Base-by-base conservation (phyloP, 2,888 invertebrate species). In the Chymomyza fuscimana region DNA sequence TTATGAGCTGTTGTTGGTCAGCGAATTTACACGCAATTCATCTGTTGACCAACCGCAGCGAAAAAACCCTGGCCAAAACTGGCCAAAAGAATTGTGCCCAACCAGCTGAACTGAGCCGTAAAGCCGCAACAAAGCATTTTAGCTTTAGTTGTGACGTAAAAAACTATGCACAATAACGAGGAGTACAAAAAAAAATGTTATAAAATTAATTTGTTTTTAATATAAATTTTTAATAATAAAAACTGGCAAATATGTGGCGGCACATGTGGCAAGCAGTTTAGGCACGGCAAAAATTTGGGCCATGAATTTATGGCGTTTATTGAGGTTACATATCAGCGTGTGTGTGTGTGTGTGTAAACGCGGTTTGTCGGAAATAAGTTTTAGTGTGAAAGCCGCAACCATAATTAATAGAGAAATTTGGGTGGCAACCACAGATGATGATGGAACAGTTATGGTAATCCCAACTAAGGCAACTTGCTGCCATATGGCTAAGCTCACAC, bases 331-430 rank as follows among this genome's bases (percentile, higher is more conserved):
- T 19, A 36, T 16, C 15, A 3, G 12, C 1, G 9, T 59, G 52
- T 63, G 40, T 51, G 19, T 52, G 63, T 36, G 51, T 36, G 36
- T 29, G 22, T 65, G 56, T 32, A 58, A 36, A 9, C 36, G 36
- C 36, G 19, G 12, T 29, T 56, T n/a, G 29, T 5, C 10, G 25
- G 59, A 59, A 59, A 59, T 25, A 40, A 32, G 16, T 36, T 56
- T 70, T 67, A 61, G 73, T 59, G 73, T 71, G 52, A 65, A 63
- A 73, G 65, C 73, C 71, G 65, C 73, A 59, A 67, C 71, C 73
- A 71, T 73, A 71, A 73, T 73, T 73, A 73, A 71, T 71, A 65
- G 67, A 67, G 65, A 12, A 60, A 52, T 66, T 62, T 64, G 54
- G 54, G 54, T 22, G 54, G n/a, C 19, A 54, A 12, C 12, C 40